Conservation (phyloP, 92 coral and sea anemone species). For the Palythoa grandis region DNA sequence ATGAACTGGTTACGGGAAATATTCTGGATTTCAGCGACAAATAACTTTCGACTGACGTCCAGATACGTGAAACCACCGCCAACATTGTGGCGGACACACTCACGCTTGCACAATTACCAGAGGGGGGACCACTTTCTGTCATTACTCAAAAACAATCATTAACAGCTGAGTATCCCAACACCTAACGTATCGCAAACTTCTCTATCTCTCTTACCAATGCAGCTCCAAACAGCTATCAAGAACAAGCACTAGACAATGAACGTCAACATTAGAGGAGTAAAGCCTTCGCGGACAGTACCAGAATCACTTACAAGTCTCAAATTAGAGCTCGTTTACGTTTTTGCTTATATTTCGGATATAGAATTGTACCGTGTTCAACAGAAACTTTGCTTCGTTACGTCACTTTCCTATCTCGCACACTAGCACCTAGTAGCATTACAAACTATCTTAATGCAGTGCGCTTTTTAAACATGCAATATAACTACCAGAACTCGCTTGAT, state of each 20-base stretch:
- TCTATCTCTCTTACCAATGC: constrained; percentile 8
- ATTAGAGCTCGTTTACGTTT: background rate
- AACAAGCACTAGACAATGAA: constrained; percentile 30
- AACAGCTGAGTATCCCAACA: background rate
- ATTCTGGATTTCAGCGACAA: constrained; percentile 38
- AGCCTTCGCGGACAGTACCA: constrained; percentile 28
- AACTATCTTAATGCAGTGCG: too few species aligned
- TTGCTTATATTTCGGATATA: background rate
- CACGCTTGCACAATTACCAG: constrained; percentile 46
- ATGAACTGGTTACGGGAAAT: constrained; percentile 53
- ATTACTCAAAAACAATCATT: background rate
- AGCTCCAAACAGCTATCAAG: constrained; percentile 15
- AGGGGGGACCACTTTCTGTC: background rate
- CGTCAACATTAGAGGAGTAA: background rate
- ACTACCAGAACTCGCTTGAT: too few species aligned
- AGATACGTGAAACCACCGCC: constrained; percentile 5
- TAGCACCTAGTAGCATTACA: too few species aligned
- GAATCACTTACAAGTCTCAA: constrained; percentile 15
- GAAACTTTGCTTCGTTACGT: too few species aligned
- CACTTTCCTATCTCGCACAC: too few species aligned
- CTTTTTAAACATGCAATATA: too few species aligned
- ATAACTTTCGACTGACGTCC: constrained; percentile 31
- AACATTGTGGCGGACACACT: constrained; percentile 50
- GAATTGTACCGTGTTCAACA: too few species aligned
- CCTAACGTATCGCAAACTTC: background rate